These are phyloP conservation scores for Muschampia staudingeri DNA, from an alignment of 2,888 invertebrate genomes.

Conservation along the genomic window DNA sequence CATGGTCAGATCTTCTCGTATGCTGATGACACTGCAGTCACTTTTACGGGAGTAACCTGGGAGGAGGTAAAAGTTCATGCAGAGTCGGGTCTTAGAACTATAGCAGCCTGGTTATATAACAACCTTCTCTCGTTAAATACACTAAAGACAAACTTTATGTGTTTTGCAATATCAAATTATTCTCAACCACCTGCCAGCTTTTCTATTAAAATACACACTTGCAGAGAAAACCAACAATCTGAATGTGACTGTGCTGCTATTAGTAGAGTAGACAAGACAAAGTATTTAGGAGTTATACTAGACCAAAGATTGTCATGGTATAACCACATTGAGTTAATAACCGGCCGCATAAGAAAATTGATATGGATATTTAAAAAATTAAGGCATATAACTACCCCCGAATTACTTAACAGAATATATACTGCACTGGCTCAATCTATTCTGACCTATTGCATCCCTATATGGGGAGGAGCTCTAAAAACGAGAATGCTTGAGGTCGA, in stretches of 20 bases:
- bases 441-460: not conserved
- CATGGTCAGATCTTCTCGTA: too few species aligned
- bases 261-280: slow-evolving; percentile 8
- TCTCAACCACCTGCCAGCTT: not conserved
- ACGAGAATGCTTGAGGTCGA: slow-evolving; percentile 2
- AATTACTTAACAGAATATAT: not conserved
- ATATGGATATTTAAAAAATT: not conserved
- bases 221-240: not conserved
- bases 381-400: not conserved
- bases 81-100: not conserved
- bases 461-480: slow-evolving; percentile 3
- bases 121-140: slow-evolving; percentile 3
- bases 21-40: too few species aligned
- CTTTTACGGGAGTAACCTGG: too few species aligned
- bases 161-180: not conserved
- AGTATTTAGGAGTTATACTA: not conserved
- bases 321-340: slow-evolving; percentile 1
- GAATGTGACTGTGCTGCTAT: not conserved
- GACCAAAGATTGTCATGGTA: slow-evolving; percentile 8
- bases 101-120: slow-evolving; percentile 1
- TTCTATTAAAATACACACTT: not conserved
- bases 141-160: not conserved
- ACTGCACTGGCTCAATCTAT: not conserved
- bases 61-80: too few species aligned
- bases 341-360: not conserved